These are phyloP conservation scores for Ophthalmolycus amberensis DNA, from an alignment of 2,113 vertebrate genomes.

Conservation along the genomic window DNA sequence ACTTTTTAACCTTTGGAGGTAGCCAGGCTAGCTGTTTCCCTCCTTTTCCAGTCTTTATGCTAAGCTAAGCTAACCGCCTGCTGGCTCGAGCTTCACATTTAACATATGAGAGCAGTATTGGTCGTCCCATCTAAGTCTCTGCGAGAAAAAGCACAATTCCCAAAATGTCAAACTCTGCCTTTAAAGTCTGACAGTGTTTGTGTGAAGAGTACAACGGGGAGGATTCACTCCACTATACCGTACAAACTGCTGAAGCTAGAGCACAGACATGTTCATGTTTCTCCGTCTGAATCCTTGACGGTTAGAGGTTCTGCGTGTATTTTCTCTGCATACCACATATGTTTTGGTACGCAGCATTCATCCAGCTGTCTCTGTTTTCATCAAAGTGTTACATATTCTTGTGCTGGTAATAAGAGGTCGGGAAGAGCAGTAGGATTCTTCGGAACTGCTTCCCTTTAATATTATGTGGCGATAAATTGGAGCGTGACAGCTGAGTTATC, in stretches of 20 bases:
- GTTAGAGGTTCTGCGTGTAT: background rate
- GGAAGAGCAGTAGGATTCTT: background rate
- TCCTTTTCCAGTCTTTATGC: background rate
- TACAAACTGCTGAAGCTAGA: background rate
- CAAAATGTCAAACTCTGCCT: background rate
- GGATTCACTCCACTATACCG: background rate
- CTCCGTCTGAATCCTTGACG: background rate
- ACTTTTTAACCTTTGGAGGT: background rate
- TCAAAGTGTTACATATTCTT: background rate
- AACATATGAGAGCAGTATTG: too few relatives aligned
- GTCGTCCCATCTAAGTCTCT: background rate
- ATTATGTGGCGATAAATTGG: background rate
- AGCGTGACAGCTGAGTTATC: conserved; percentile 31
- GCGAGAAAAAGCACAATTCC: background rate
- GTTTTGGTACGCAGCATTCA: conserved; percentile 1
- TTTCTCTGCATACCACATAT: conserved; percentile 8
- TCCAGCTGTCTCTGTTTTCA: conserved; percentile 12
- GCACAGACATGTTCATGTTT: background rate
- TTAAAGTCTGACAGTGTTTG: background rate
- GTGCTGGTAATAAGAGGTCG: background rate
- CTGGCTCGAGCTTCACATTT: background rate
- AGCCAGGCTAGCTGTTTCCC: background rate
- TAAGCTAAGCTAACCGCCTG: conserved; percentile 6
- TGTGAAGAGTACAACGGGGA: background rate
- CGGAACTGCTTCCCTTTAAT: background rate